phyloP scores from a whole-genome alignment of 2,888 invertebrate genomes.

The Pterobdella sp. region DNA sequence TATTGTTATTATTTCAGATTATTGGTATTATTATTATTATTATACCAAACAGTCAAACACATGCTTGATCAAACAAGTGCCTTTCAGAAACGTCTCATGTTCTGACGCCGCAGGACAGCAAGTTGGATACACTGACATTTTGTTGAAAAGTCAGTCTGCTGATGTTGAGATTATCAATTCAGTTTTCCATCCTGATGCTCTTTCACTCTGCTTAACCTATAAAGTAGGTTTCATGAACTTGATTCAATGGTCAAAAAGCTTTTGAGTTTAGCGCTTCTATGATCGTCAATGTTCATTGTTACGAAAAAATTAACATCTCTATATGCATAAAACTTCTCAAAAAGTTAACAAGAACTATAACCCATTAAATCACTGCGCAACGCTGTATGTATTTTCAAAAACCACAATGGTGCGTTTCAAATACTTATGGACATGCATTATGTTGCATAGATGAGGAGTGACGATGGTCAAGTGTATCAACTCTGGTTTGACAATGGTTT shows the following conservation, averaged over 20 bases:
- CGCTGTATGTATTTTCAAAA: no score
- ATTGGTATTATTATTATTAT: neutral
- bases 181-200: slow-evolving; percentile 43
- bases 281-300: neutral
- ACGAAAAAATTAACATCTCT: no score
- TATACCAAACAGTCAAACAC: slow-evolving; percentile 22
- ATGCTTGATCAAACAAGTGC: slow-evolving; percentile 45
- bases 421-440: neutral
- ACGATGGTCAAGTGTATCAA: slow-evolving; percentile 42
- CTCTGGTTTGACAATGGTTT: slow-evolving; percentile 49
- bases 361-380: slow-evolving; percentile 3
- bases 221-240: slow-evolving; percentile 38
- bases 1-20: neutral
- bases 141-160: neutral
- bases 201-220: slow-evolving; percentile 47
- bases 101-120: slow-evolving; percentile 50
- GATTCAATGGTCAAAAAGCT: neutral
- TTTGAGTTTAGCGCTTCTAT: neutral
- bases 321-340: no score
- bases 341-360: neutral
- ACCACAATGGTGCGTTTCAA: no score
- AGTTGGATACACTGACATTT: slow-evolving; percentile 35
- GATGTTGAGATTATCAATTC: slow-evolving; percentile 40
- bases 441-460: slow-evolving; percentile 1
- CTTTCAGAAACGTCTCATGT: slow-evolving; percentile 50